phyloP scores from a whole-genome alignment of 2,113 vertebrate genomes.

The Chinchilla lanigera region DNA sequence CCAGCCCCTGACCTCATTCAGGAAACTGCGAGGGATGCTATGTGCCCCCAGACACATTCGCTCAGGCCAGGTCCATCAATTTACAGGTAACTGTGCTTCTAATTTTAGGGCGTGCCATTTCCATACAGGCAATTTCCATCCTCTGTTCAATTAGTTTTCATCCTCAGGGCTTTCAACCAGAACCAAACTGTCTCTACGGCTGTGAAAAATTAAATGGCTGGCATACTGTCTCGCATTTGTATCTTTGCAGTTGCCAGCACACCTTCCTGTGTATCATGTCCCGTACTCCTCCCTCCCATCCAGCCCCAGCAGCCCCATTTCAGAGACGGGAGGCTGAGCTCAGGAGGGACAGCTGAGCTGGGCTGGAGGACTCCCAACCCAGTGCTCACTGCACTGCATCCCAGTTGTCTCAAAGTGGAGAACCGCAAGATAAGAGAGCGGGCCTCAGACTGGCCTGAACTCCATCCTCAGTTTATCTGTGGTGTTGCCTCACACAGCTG shows the following conservation, averaged over 20 bases:
- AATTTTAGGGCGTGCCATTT: background rate
- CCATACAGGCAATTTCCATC: background rate
- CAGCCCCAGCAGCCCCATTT: background rate
- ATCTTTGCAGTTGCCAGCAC: background rate
- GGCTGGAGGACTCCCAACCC: background rate
- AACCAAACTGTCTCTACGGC: background rate
- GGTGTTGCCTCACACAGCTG: background rate
- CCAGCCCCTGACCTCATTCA: background rate
- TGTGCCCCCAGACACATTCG: background rate
- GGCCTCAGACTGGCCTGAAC: background rate
- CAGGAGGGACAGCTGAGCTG: background rate
- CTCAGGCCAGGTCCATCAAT: background rate
- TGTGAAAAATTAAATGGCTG: constrained; percentile 2
- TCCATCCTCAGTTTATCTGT: background rate
- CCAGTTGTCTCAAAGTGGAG: background rate
- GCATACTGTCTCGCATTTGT: background rate
- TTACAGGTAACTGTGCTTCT: constrained; percentile 23
- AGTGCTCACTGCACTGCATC: background rate
- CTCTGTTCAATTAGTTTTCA: constrained; percentile 26
- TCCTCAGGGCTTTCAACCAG: constrained; percentile 23
- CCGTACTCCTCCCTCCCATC: background rate
- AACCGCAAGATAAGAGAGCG: background rate
- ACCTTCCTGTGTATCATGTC: background rate
- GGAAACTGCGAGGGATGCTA: background rate
- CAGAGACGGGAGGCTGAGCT: background rate